Base-by-base conservation (phyloP, 2,113 vertebrate genomes). In the Calonectris borealis region DNA sequence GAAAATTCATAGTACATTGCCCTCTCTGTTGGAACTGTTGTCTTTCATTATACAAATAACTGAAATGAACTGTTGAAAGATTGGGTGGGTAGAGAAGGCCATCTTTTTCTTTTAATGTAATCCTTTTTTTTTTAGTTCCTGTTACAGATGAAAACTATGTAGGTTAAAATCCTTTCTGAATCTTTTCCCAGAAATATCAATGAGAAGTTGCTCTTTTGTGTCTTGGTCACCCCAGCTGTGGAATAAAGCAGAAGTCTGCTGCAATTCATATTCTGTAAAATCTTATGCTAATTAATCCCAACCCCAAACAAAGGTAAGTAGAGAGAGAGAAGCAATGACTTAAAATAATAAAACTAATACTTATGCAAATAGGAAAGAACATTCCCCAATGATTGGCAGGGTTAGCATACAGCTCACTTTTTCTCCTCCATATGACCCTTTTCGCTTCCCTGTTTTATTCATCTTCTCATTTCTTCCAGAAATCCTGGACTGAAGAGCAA, bases 1-100 rank as follows among this genome's bases (percentile, higher is more conserved):
- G 84, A 92, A 96, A 94, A 97, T 94, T 94, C 93, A 94, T 87
- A 89, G 88, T 72, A 89, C 95, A 95, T 97, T 97, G 73, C 86
- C 88, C 73, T 95, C 93, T 92, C 96, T 95, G 96, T 83, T 85
- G 91, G 97, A 97, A 89, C 31, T 87, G 73, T 94, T 96, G 70
- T 90, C 77, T 94, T 94, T 85, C 83, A 93, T 92, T 94, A 87
- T 58, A 92, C 85, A 91, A 95, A 95, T 88, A 94, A 91, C 65
- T 73, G 57, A 89, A 94, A 89, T 51, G 15, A 91, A 85, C n/a
- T 66, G 36, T 40, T 94, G 83, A 94, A 95, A 69, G 77, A 90
- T 11, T 79, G 52, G 48, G 19, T 87, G 69, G 49, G 58, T 83
- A 83, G 42, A 73, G 42, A 84, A 91, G 20, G 42, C 62, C 51